A percentile compares a stretch with the other conserved stretches of the same genome.
Evolutionary conservation across 2,888 invertebrate species (phyloP).

Genomic region (Lacanobia oleracea): DNA sequence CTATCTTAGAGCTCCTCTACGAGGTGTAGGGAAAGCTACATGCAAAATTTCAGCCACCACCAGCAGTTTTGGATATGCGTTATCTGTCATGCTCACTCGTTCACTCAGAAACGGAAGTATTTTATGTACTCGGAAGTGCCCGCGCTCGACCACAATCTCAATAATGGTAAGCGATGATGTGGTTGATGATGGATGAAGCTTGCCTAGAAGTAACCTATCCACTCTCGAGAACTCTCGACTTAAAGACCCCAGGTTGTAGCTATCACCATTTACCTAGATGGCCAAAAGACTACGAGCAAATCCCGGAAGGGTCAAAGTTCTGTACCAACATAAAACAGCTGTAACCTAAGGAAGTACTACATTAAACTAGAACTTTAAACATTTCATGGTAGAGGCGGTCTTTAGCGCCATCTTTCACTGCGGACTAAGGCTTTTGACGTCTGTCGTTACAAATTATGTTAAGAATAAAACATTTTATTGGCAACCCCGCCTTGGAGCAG

Average conservation of each 20-base stretch:
- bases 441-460: conserved; percentile 62
- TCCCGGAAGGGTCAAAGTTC: conserved; percentile 8
- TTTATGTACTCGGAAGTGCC: no score
- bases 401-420: conserved; percentile 45
- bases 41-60: no score
- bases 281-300: not conserved
- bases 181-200: no score
- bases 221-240: no score
- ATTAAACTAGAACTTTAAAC: conserved; percentile 28
- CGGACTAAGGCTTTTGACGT: conserved; percentile 20
- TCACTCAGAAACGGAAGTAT: no score
- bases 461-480: conserved; percentile 74
- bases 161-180: no score
- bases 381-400: conserved; percentile 34
- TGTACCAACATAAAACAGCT: conserved; percentile 20
- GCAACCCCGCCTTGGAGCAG: conserved; percentile 62
- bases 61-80: no score
- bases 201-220: no score
- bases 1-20: no score
- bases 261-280: not conserved
- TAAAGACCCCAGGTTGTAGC: not conserved
- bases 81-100: no score
- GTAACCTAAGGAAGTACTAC: conserved; percentile 26
- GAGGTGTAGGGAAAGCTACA: no score
- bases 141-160: no score